Conservation (phyloP, 1,140 invertebrate genomes). For the Hermetia illucens region DNA sequence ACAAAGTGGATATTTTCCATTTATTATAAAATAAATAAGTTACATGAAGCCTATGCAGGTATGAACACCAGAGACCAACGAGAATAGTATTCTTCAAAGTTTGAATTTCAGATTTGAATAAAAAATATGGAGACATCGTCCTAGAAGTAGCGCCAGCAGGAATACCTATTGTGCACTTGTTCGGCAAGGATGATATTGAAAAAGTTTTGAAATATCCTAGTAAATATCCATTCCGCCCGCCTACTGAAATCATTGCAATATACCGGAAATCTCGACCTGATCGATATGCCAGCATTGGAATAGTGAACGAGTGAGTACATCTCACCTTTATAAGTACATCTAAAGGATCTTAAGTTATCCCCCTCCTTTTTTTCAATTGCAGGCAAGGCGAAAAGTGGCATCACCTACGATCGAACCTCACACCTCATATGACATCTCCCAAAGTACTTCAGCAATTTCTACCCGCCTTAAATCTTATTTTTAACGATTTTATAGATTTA, state of each 20-base stretch:
- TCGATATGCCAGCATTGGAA: slow-evolving; percentile 61
- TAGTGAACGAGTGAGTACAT: slow-evolving; percentile 62
- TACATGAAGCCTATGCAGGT: slow-evolving; percentile 71
- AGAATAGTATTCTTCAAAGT: slow-evolving; percentile 1
- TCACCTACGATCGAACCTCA: slow-evolving; percentile 53
- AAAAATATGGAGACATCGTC: slow-evolving; percentile 58
- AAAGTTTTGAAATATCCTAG: slow-evolving; percentile 53
- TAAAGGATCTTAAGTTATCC: neutral
- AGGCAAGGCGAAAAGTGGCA: slow-evolving; percentile 74
- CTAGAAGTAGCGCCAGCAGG: slow-evolving; percentile 64
- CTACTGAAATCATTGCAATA: slow-evolving; percentile 63
- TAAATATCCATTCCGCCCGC: slow-evolving; percentile 63
- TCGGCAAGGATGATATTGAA: slow-evolving; percentile 60
- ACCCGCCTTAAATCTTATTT: slow-evolving; percentile 58
- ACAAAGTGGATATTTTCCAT: slow-evolving; percentile 62
- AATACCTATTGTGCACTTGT: slow-evolving; percentile 59
- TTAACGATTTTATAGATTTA: slow-evolving; percentile 62
- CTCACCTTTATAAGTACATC: neutral
- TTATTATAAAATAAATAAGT: slow-evolving; percentile 54
- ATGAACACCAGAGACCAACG: too few relatives aligned
- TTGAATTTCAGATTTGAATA: slow-evolving; percentile 48
- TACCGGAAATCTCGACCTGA: slow-evolving; percentile 61
- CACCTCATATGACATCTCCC: slow-evolving; percentile 60
- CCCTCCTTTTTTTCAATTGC: slow-evolving; percentile 4
- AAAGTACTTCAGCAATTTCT: slow-evolving; percentile 62